A percentile compares a stretch with the other conserved stretches of the same genome.
These are phyloP conservation scores for Eubucco bourcierii DNA, from an alignment of 2,113 vertebrate genomes.

Conservation along the genomic window DNA sequence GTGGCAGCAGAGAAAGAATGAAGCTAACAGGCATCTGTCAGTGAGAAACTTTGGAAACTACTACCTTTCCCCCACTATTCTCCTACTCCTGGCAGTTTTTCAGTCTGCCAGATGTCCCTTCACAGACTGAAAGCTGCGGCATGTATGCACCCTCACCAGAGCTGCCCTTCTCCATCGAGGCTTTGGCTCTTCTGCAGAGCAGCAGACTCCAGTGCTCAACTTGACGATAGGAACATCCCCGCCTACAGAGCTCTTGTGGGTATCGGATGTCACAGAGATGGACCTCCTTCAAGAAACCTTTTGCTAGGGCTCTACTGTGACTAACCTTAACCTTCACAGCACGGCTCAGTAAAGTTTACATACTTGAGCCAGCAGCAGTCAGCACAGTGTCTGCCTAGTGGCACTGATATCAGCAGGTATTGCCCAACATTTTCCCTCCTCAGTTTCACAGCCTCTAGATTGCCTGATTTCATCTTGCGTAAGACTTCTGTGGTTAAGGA, in stretches of 20 bases:
- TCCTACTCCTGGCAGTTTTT: neutral
- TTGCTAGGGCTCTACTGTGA: neutral
- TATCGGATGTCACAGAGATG: neutral
- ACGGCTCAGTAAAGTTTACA: conserved; percentile 31
- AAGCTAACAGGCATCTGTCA: neutral
- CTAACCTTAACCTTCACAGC: neutral
- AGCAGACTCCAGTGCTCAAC: neutral
- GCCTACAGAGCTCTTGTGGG: neutral
- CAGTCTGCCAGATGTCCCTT: neutral
- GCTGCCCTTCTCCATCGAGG: neutral
- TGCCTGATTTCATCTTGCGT: neutral
- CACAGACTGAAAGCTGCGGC: neutral
- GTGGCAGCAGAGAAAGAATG: neutral
- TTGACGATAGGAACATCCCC: neutral
- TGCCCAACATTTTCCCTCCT: conserved; percentile 42
- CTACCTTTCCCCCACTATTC: neutral
- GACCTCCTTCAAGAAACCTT: neutral
- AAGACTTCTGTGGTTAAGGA: conserved; percentile 13
- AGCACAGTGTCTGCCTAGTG: neutral
- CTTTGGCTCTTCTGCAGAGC: neutral
- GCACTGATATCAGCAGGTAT: conserved; percentile 32
- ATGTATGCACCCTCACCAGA: neutral
- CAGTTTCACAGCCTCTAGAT: neutral
- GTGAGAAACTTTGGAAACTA: neutral
- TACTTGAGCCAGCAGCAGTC: neutral